Conservation (phyloP, 2,888 invertebrate genomes). For the Zaprionus obscuricornis region DNA sequence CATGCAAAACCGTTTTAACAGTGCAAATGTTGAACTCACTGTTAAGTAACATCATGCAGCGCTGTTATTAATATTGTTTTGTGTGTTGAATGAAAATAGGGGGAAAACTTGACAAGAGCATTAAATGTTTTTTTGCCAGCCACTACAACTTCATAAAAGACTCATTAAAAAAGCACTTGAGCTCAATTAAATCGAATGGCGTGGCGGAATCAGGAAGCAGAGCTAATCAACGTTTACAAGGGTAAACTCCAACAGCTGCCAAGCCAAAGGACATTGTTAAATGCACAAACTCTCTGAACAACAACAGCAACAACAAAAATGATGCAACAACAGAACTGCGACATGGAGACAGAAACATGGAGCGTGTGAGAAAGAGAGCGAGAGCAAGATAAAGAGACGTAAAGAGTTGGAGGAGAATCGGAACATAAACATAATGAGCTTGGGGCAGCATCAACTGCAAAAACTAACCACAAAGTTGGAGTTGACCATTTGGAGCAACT, state of each 20-base stretch:
- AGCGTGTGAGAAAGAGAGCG: neutral
- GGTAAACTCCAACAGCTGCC: constrained; percentile 56
- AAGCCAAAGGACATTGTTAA: constrained; percentile 57
- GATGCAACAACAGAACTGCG: neutral
- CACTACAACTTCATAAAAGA: constrained; percentile 66
- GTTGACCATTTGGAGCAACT: constrained; percentile 61
- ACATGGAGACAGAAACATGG: neutral
- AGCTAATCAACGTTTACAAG: constrained; percentile 73
- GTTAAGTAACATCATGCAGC: constrained; percentile 1
- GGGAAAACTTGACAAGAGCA: constrained; percentile 4
- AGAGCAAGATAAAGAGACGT: constrained; percentile 51
- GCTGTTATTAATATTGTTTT: constrained; percentile 19
- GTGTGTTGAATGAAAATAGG: neutral
- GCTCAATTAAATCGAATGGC: constrained; percentile 67
- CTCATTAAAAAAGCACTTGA: constrained; percentile 76
- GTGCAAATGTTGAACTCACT: neutral
- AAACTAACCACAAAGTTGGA: constrained; percentile 76
- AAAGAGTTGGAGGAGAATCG: constrained; percentile 59
- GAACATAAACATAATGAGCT: constrained; percentile 72
- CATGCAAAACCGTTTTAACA: too few relatives aligned
- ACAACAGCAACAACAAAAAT: constrained; percentile 35
- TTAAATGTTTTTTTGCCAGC: constrained; percentile 33
- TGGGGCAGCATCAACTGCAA: constrained; percentile 43
- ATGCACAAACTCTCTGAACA: constrained; percentile 56
- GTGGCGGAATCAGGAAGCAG: constrained; percentile 50